A percentile compares a stretch with the other conserved stretches of the same genome.
phyloP scores from a whole-genome alignment of 2,113 vertebrate genomes.

The Trachemys scripta region DNA sequence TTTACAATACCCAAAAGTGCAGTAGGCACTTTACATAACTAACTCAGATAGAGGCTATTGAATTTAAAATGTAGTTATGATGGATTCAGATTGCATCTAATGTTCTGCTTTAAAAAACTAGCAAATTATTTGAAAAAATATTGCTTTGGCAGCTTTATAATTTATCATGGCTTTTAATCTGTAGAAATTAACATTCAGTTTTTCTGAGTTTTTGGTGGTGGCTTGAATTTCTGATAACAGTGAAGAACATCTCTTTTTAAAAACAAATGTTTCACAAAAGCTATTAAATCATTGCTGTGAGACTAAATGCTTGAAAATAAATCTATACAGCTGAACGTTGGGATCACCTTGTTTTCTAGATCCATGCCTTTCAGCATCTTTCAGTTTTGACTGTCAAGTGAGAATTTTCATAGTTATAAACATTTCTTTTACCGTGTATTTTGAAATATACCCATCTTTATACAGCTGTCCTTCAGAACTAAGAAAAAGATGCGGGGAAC shows the following conservation, averaged over 20 bases:
- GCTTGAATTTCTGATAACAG: neutral
- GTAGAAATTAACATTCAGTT: neutral
- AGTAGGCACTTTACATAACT: neutral
- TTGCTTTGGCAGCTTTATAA: neutral
- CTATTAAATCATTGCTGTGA: neutral
- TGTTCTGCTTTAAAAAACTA: neutral
- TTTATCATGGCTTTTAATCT: neutral
- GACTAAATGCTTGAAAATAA: neutral
- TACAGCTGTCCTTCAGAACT: slow-evolving; percentile 81
- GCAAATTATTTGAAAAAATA: neutral
- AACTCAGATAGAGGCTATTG: neutral
- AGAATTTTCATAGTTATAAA: neutral
- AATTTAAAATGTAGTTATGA: neutral
- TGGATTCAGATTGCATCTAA: neutral
- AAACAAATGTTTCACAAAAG: neutral
- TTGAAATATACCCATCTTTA: slow-evolving; percentile 29
- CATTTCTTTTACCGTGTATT: neutral
- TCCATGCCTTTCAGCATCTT: neutral
- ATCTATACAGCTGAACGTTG: rapidly evolving
- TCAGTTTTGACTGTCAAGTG: neutral
- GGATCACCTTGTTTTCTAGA: neutral
- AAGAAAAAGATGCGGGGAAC: slow-evolving; percentile 71
- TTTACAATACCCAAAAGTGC: neutral
- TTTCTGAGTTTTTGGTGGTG: neutral
- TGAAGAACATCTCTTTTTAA: neutral